A percentile compares a stretch with the other conserved stretches of the same genome.
phyloP scores from a whole-genome alignment of 2,113 vertebrate species.

The Melierax canorus region DNA sequence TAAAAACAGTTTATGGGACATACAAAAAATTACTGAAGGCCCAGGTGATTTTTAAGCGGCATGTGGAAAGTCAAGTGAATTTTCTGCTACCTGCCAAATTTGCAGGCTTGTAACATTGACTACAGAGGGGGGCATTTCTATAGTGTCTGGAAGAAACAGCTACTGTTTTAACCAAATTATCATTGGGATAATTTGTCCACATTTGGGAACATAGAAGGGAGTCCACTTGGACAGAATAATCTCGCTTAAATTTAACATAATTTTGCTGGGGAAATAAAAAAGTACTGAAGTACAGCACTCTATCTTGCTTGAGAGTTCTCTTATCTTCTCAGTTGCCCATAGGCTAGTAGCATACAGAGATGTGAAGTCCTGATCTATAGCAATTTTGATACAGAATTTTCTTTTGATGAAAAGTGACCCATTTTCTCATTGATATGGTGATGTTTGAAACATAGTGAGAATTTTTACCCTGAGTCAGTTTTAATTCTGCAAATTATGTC shows the following conservation, averaged over 20 bases:
- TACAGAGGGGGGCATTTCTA: not conserved
- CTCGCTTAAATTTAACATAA: not conserved
- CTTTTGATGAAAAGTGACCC: not conserved
- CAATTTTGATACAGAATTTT: not conserved
- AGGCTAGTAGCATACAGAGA: not conserved
- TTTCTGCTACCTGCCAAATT: not conserved
- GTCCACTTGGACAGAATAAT: not conserved
- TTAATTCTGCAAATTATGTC: not conserved
- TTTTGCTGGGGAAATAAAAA: not conserved
- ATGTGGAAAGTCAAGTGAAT: not conserved
- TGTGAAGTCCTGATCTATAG: not conserved
- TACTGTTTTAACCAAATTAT: not conserved
- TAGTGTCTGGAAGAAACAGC: not conserved
- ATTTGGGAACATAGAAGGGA: not conserved
- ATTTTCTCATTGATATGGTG: not conserved
- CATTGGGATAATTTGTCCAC: not conserved
- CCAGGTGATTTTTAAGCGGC: not conserved
- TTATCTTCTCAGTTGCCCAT: not conserved
- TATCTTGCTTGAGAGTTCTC: not conserved
- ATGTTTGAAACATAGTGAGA: not conserved
- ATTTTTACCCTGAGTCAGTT: not conserved
- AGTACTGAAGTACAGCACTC: not conserved
- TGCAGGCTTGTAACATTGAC: not conserved
- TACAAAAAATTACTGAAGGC: not conserved
- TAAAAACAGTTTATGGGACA: not conserved